Base-by-base conservation (phyloP, 2,113 vertebrate species). In the Oryzias melastigma region DNA sequence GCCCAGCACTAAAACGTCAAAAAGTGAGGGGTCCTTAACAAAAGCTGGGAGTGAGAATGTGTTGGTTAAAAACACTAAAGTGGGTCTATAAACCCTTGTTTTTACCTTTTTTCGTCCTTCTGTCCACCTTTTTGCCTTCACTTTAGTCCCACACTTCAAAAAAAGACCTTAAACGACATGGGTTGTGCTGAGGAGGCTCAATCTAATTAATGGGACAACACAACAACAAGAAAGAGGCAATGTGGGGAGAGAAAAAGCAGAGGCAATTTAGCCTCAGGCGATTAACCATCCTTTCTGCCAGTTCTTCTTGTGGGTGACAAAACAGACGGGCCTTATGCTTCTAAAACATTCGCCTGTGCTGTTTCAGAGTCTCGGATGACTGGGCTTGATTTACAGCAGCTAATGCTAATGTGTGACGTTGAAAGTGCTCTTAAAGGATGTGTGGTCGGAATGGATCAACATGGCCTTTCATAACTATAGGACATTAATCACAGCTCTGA, bases 181-280 rank as follows among this genome's bases (percentile, higher is more conserved):
- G 66, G 66, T 67, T 68, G 59, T 58, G 55, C 77, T 70, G 84
- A 83, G 77, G 66, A 55, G 80, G 63, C 68, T 71, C 81, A 88
- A 91, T 89, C 83, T 82, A 90, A 92, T 91, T 90, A 86, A 86
- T 72, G 68, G 68, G 56, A 78, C 76, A 82, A 83, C 80, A 87
- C 62, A 35, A 85, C 82, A 85, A 81, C 78, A 80, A 71, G 75
- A 71, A 63, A 67, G 71, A 81, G 64, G 71, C 78, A 82, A 78
- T 72, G 82, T 66, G 69, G 65, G 18, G n/a, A 69, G 74, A 67
- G 60, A 52, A 65, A 78, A 71, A 43, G 73, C 48, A 40, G 58
- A 58, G 75, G 65, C 71, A 77, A 80, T 82, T 78, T 78, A 76
- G 65, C 81, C 82, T 47, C 60, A 84, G 75, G 78, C 66, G 65